These are phyloP conservation scores for Notoglanidium macrostoma DNA, from an alignment of 2,797 vertebrate species.

Conservation along the genomic window DNA sequence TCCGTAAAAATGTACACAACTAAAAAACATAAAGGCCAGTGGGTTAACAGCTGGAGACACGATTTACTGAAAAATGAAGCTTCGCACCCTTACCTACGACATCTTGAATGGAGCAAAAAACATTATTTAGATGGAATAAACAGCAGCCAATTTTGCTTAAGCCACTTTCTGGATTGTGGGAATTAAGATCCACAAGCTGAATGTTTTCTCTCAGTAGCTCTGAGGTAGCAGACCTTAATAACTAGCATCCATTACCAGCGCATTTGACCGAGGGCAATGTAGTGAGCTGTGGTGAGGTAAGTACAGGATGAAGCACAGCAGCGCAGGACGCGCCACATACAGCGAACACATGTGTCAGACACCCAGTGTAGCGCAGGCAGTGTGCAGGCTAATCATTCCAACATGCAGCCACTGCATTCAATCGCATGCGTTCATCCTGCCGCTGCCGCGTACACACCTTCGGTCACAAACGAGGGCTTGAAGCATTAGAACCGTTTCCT, in stretches of 20 bases:
- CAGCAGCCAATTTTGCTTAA: background rate
- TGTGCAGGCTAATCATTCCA: slow-evolving; percentile 59
- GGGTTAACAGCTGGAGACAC: background rate
- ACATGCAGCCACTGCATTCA: slow-evolving; percentile 31
- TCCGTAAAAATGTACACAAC: background rate
- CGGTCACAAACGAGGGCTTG: slow-evolving; percentile 4
- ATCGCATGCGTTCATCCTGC: slow-evolving; percentile 8
- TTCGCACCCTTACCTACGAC: background rate
- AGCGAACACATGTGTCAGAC: slow-evolving; percentile 63
- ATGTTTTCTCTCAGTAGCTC: slow-evolving; percentile 27
- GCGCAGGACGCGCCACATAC: slow-evolving; percentile 63
- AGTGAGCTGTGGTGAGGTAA: slow-evolving; percentile 17
- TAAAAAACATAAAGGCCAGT: background rate
- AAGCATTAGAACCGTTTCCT: background rate
- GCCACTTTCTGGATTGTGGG: background rate
- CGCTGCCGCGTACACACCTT: slow-evolving; percentile 7
- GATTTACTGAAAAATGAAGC: background rate
- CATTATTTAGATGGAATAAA: background rate
- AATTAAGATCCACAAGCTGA: slow-evolving; percentile 16
- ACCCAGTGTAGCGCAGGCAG: slow-evolving; percentile 60
- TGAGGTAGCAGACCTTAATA: slow-evolving; percentile 23
- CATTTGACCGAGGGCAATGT: slow-evolving; percentile 39
- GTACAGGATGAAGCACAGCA: slow-evolving; percentile 27
- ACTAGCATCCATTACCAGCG: slow-evolving; percentile 28
- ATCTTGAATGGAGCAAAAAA: background rate